Evolutionary conservation across 2,113 vertebrate species (phyloP).

Genomic region (Saccopteryx leptura): DNA sequence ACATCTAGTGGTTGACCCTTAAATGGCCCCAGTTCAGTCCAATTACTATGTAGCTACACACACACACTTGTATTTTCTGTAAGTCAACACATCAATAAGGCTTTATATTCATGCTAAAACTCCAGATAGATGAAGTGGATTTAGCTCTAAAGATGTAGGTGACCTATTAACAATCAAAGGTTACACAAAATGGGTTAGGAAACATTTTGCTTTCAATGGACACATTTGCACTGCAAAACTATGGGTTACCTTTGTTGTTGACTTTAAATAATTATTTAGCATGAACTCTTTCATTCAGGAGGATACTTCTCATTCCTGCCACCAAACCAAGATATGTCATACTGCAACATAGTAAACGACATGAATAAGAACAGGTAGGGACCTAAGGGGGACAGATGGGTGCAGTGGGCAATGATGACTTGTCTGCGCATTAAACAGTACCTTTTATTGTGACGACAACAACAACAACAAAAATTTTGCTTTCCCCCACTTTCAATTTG

Average conservation of each 20-base stretch:
- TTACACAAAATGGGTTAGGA: background rate
- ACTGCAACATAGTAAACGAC: background rate
- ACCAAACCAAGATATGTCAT: background rate
- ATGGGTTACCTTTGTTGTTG: background rate
- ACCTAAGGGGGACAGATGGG: background rate
- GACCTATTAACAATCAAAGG: background rate
- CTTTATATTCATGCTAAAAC: conserved; percentile 40
- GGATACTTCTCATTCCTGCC: background rate
- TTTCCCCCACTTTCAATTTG: background rate
- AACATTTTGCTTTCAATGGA: background rate
- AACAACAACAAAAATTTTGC: background rate
- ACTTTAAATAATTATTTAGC: background rate
- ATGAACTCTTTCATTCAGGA: background rate
- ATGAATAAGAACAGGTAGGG: background rate
- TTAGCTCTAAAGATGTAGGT: background rate
- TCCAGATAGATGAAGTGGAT: background rate
- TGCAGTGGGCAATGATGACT: background rate
- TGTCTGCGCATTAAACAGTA: background rate
- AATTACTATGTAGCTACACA: conserved; percentile 10
- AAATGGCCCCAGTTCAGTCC: conserved; percentile 41
- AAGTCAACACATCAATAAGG: conserved; percentile 18
- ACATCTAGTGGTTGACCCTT: conserved; percentile 18
- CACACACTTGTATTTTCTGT: conserved; percentile 42
- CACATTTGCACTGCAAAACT: background rate
- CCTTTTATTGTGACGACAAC: no score